Conservation (phyloP, 2,888 invertebrate genomes). For the Cerastis rubricosa region DNA sequence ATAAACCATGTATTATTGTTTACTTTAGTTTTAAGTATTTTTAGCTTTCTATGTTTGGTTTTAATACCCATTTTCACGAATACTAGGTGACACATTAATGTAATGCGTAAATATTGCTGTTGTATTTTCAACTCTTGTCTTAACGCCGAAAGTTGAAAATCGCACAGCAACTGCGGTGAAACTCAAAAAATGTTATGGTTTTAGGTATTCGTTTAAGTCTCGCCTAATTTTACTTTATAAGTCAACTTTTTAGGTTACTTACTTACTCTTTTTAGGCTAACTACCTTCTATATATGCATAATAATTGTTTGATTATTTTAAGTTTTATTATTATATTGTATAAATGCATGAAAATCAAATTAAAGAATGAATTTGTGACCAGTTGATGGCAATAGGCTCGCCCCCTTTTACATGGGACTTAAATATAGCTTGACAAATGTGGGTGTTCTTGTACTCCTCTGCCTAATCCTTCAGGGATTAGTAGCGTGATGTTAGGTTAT, state of each 20-base stretch:
- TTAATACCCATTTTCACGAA: neutral
- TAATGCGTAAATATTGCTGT: neutral
- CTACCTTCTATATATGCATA: neutral
- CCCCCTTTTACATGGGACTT: neutral
- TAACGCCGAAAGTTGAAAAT: too few species aligned
- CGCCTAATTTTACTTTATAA: neutral
- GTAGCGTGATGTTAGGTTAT: neutral
- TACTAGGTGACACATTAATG: neutral
- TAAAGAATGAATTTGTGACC: neutral
- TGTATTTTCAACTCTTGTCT: neutral
- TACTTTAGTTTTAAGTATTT: neutral
- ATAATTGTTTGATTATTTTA: neutral
- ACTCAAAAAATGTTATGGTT: too few species aligned
- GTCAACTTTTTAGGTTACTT: neutral
- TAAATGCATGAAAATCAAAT: constrained; percentile 7
- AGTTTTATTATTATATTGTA: neutral
- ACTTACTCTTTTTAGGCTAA: too few species aligned
- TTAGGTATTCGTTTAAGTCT: neutral
- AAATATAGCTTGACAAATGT: neutral
- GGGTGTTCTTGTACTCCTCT: neutral
- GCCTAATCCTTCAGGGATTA: neutral
- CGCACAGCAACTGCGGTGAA: too few species aligned
- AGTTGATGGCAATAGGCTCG: neutral
- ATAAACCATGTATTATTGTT: neutral
- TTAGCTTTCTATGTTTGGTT: neutral